A percentile compares a stretch with the other conserved stretches of the same genome.
Conservation (phyloP, 1,140 invertebrate species). For the Papilio dardanus region DNA sequence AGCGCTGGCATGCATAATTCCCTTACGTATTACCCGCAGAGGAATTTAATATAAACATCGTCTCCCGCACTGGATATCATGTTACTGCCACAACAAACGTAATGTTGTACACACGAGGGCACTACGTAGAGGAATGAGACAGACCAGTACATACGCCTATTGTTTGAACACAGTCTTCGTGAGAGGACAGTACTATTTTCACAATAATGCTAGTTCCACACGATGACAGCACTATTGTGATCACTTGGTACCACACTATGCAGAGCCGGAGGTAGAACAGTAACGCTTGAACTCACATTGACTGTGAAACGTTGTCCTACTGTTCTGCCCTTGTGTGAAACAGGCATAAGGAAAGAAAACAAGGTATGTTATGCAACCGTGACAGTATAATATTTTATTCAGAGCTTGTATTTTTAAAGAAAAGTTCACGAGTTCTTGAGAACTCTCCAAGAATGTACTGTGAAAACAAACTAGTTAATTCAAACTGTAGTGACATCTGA, state of each 20-base stretch:
- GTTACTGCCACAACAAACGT: constrained; percentile 11
- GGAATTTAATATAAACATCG: constrained; percentile 35
- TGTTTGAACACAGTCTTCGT: background rate
- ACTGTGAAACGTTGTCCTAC: background rate
- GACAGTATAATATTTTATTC: constrained; percentile 6
- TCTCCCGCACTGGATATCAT: constrained; percentile 11
- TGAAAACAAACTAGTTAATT: constrained; percentile 16
- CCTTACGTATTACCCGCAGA: constrained; percentile 16
- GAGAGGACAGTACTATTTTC: background rate
- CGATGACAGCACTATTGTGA: background rate
- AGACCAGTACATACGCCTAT: background rate
- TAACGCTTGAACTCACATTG: background rate
- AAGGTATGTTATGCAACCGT: constrained; percentile 7
- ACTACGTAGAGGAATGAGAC: background rate
- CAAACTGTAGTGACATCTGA: background rate
- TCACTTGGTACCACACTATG: no score
- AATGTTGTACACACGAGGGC: background rate
- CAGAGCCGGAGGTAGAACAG: background rate
- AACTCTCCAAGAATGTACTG: constrained; percentile 18
- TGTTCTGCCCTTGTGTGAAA: background rate
- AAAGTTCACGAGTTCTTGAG: constrained; percentile 23
- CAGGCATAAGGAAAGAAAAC: background rate
- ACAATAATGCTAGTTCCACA: background rate
- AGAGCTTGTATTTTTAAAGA: constrained; percentile 17
- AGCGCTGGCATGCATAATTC: constrained; percentile 22